These are phyloP conservation scores for Rana temporaria DNA, from an alignment of 2,113 vertebrate species.

Conservation along the genomic window DNA sequence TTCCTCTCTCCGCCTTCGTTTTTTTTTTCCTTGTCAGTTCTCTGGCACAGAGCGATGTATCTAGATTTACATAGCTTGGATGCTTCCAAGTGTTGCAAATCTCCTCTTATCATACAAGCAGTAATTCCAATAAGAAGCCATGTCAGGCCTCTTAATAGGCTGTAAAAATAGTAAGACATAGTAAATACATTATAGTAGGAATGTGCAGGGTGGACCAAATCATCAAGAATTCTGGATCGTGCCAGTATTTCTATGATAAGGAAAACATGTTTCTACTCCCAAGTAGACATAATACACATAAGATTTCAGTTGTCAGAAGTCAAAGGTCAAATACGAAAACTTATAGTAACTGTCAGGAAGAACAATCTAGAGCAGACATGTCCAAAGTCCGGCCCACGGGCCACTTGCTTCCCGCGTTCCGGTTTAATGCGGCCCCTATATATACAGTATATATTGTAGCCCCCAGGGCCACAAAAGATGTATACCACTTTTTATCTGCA, in stretches of 20 bases:
- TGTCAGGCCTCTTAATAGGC: neutral
- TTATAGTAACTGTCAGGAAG: no score
- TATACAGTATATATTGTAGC: no score
- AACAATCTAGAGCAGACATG: no score
- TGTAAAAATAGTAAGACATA: conserved; percentile 11
- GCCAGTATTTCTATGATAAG: neutral
- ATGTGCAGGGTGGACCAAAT: no score
- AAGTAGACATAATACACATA: no score
- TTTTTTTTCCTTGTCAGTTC: neutral
- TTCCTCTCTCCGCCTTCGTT: conserved; percentile 1
- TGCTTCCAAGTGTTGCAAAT: conserved; percentile 10
- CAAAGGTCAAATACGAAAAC: no score
- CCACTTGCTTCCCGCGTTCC: no score
- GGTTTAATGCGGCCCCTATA: no score
- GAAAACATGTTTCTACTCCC: neutral
- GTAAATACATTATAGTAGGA: neutral
- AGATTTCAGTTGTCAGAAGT: no score
- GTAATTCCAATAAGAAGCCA: conserved; percentile 14
- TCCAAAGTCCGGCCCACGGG: no score
- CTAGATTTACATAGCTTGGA: conserved; percentile 17
- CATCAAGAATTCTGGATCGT: neutral
- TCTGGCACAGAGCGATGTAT: neutral
- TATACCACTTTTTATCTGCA: no score
- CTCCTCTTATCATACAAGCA: conserved; percentile 17
- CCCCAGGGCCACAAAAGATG: no score